Base-by-base conservation (phyloP, 2,113 vertebrate species). In the Phoenicopterus ruber region DNA sequence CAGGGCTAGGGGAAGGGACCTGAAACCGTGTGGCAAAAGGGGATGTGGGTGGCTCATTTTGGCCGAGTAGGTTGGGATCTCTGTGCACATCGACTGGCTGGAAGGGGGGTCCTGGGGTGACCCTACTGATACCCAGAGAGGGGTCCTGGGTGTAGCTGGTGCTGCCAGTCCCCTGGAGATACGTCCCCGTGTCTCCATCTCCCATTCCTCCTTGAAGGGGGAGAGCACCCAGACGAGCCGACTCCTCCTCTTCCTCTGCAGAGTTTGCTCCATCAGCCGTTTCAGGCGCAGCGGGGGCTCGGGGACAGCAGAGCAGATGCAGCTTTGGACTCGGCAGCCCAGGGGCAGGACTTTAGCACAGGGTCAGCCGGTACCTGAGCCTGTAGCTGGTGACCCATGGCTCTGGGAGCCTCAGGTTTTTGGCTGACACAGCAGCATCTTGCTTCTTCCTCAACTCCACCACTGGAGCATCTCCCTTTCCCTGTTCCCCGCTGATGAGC, bases 21-120 rank as follows among this genome's bases (percentile, higher is more conserved):
- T 1, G 2, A 76, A 93, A 77, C 13, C 0, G 1, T 0, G 0
- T 7, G 58, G 32, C 19, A 42, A 42, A 84, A 90, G 2, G 34
- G 34, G 32, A 25, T 44, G 34, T 5, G 19, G 11, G 13, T 32
- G 87, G 57, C 31, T 86, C 2, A 1, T 24, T 74, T 34, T n/a
- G 55, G 22, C 28, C 5, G 10, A 55, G 57, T 31, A n/a, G 67
- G 24, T 21, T 57, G n/a, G 57, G 21, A 14, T 66, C 8, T 17
- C 61, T 0, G 0, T 29, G 21, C 3, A 20, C 7, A 11, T 57
- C 32, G 2, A 8, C 20, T 66, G 79, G 25, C 15, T 66, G 69
- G n/a, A 50, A 40, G 46, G 7, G 8, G 10, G 7, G 10, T 47
- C 34, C 66, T 5, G 15, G 40, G 10, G 10, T 52, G 55, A 54